Evolutionary conservation across 1,140 invertebrate species (phyloP).

Genomic region (Magallana gigas): DNA sequence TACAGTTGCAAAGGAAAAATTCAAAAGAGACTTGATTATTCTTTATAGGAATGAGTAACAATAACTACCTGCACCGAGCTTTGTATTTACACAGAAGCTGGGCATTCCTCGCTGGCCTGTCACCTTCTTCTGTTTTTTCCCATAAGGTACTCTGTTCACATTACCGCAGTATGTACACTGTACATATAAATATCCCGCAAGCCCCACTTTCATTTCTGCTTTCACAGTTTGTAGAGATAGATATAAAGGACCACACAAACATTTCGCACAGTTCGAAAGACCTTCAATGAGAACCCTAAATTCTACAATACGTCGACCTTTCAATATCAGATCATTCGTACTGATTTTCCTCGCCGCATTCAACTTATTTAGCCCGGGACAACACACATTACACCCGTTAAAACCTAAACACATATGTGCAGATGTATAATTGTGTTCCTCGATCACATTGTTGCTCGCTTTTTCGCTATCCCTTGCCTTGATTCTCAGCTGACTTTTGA

Average conservation of each 20-base stretch:
- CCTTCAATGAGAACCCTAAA: not conserved
- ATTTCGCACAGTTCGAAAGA: not conserved
- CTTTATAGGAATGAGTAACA: not conserved
- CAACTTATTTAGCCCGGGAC: not conserved
- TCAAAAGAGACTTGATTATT: not conserved
- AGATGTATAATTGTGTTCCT: not conserved
- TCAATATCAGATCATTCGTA: not conserved
- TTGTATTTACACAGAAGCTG: slow-evolving; percentile 31
- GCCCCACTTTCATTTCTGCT: slow-evolving; percentile 6
- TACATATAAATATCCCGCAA: slow-evolving; percentile 17
- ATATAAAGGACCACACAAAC: slow-evolving; percentile 18
- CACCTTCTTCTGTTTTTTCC: not conserved
- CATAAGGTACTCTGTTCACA: slow-evolving; percentile 9
- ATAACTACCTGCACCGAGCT: slow-evolving; percentile 41
- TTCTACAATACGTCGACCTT: not conserved
- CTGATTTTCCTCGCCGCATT: slow-evolving; percentile 3
- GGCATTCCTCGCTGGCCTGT: slow-evolving; percentile 30
- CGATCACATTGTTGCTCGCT: not conserved
- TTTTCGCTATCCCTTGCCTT: not conserved
- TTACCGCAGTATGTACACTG: not conserved
- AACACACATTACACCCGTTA: not conserved
- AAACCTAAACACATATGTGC: not conserved
- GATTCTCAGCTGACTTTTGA: not conserved
- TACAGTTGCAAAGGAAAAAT: not conserved
- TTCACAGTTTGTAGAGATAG: not conserved